Percentiles rank a stretch among this genome's conserved stretches.
These are phyloP conservation scores for Lepus europaeus DNA, from an alignment of 2,113 vertebrate genomes.

Conservation along the genomic window DNA sequence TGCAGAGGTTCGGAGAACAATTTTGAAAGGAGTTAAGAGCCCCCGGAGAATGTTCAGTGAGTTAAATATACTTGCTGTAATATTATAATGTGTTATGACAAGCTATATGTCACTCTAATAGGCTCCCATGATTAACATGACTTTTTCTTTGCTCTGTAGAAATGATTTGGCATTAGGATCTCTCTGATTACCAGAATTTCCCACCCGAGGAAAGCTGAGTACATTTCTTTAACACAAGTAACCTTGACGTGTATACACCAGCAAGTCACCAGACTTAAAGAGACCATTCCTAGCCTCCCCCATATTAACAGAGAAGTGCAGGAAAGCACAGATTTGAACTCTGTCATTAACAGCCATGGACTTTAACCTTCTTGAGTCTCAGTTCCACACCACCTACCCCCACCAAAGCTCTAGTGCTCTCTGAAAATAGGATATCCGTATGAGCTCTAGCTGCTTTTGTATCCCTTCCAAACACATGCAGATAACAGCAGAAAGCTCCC, in stretches of 20 bases:
- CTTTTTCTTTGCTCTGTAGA: background rate
- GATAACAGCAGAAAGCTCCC: background rate
- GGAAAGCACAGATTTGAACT: constrained; percentile 21
- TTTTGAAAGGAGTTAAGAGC: constrained; percentile 69
- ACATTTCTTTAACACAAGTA: constrained; percentile 34
- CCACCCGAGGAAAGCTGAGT: background rate
- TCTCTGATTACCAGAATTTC: background rate
- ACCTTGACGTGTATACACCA: background rate
- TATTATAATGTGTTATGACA: constrained; percentile 78
- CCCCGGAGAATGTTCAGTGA: constrained; percentile 61
- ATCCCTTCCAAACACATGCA: background rate
- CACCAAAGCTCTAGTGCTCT: background rate
- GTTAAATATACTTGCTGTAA: constrained; percentile 74
- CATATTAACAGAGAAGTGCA: background rate
- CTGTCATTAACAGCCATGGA: background rate
- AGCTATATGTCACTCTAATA: constrained; percentile 71
- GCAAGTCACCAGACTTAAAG: background rate
- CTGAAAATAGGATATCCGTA: background rate
- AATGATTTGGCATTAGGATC: constrained; percentile 18
- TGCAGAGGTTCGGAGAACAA: background rate
- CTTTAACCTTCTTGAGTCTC: background rate
- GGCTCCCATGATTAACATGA: constrained; percentile 70
- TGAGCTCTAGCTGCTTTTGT: background rate
- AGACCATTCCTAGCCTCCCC: background rate
- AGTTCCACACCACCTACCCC: background rate